Base-by-base conservation (phyloP, 2,797 vertebrate species). In the Lagodon rhomboides region DNA sequence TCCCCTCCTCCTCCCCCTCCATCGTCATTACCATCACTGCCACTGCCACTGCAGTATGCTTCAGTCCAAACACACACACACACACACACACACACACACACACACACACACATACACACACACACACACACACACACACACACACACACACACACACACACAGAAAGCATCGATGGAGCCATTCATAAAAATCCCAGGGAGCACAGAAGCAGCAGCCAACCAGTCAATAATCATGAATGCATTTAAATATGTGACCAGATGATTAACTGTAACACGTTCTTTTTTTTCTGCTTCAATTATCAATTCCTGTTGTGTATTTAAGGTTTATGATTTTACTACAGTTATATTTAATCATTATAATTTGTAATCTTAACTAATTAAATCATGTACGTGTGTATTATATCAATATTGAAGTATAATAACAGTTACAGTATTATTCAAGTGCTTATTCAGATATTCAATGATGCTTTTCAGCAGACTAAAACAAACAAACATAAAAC, bases 101-200 rank as follows among this genome's bases (percentile, higher is more conserved):
- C 63, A 8, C 71, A 47, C 46, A 25, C 20, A 67, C 63, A 50
- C 65, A 60, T 46, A 8, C 67, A 49, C 50, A 25, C 23, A 50
- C 12, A 27, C 55, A 73, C 43, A 59, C 46, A 11, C 78, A 70
- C 68, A 68, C 64, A 50, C 65, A 60, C 63, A 8, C 71, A 47
- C 46, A 25, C 20, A 67, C 63, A 50, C 65, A 60, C 51, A 8
- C 67, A 49, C 50, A 25, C 23, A 50, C 12, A 27, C 55, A 73
- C 43, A 59, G 50, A 60, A 50, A 44, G 59, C 62, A 67, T 27
- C 10, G 3, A 41, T 30, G 30, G 34, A 75, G 53, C 44, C 83
- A 89, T 88, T 89, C 85, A 88, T 80, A 90, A 89, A 89, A 78
- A 80, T 61, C 62, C 53, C 27, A 22, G n/a, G 50, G 13, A 62